phyloP scores from a whole-genome alignment of 2,888 invertebrate genomes.

The Mamestra brassicae region DNA sequence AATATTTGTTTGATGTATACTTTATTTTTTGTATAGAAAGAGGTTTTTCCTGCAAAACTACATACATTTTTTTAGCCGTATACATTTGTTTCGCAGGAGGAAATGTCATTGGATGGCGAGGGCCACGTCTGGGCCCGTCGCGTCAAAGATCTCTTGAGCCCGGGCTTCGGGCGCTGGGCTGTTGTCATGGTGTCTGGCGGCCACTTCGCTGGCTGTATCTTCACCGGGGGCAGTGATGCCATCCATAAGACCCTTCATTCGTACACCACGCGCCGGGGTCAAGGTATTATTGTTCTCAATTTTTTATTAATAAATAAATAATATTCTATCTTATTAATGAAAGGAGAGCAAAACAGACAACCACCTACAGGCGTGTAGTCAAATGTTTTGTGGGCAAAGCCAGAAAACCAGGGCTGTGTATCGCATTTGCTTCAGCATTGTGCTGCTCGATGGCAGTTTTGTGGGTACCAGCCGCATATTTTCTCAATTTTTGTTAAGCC shows the following conservation, averaged over 20 bases:
- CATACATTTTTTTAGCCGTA: background rate
- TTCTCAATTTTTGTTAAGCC: background rate
- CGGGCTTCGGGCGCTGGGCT: constrained; percentile 92
- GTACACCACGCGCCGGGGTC: constrained; percentile 96
- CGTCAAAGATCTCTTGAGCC: constrained; percentile 77
- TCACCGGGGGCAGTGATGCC: constrained; percentile 85
- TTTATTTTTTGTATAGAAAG: background rate
- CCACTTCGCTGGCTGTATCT: constrained; percentile 85
- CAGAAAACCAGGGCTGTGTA: background rate
- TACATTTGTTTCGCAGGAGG: constrained; percentile 83
- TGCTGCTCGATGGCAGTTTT: background rate
- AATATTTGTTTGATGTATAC: background rate
- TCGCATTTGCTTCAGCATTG: background rate
- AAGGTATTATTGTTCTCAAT: constrained; percentile 71
- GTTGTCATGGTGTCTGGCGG: constrained; percentile 96
- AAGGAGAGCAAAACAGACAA: background rate
- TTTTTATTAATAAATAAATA: too few relatives aligned
- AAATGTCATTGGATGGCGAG: constrained; percentile 85
- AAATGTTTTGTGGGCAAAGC: too few relatives aligned
- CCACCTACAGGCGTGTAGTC: too few relatives aligned
- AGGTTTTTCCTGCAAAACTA: too few relatives aligned
- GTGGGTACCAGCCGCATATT: background rate
- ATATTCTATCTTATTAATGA: background rate
- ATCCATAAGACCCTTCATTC: constrained; percentile 96
- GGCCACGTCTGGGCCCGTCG: constrained; percentile 85